Conservation (phyloP, 2,888 invertebrate genomes). For the Heliothis peltigera region DNA sequence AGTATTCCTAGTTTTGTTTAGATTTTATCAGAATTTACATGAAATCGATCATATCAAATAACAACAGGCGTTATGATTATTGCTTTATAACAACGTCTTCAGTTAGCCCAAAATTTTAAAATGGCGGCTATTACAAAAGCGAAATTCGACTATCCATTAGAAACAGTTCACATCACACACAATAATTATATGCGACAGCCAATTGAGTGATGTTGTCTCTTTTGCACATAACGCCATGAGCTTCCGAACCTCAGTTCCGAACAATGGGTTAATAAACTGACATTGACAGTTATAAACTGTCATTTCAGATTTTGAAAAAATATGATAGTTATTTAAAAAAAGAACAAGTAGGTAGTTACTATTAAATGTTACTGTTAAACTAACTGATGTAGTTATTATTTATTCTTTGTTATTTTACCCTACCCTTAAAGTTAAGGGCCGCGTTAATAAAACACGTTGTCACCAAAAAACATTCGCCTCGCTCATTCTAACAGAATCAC, state of each 20-base stretch:
- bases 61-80: too few species aligned
- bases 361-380: neutral
- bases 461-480: conserved; percentile 43
- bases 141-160: conserved; percentile 37
- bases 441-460: conserved; percentile 26
- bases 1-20: too few species aligned
- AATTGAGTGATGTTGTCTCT: conserved; percentile 38
- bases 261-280: conserved; percentile 14
- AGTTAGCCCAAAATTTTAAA: conserved; percentile 30
- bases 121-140: conserved; percentile 37
- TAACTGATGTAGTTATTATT: neutral
- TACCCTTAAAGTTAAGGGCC: conserved; percentile 10
- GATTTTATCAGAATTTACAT: too few species aligned
- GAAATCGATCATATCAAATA: too few species aligned
- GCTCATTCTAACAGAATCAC: conserved; percentile 56
- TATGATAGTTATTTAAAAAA: neutral
- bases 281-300: conserved; percentile 16
- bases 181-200: conserved; percentile 15
- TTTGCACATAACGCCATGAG: conserved; percentile 25
- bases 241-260: too few species aligned
- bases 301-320: conserved; percentile 7
- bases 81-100: conserved; percentile 1
- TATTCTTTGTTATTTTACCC: neutral
- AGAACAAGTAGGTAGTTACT: neutral
- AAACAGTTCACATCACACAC: conserved; percentile 39